phyloP scores from a whole-genome alignment of 2,888 invertebrate species.

The Eretmocerus hayati region DNA sequence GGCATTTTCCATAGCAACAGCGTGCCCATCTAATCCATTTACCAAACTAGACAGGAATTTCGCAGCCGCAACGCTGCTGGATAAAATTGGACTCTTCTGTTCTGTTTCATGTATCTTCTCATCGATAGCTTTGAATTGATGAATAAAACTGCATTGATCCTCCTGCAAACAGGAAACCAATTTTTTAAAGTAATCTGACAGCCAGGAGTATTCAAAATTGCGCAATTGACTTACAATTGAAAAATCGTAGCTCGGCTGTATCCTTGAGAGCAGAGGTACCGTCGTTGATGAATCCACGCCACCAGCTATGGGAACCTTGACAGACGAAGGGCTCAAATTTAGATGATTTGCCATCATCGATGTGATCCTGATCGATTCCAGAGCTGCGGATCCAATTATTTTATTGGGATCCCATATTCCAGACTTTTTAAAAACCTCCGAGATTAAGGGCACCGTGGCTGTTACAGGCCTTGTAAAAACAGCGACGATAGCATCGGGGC shows the following conservation, averaged over 20 bases:
- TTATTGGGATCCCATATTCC: constrained; percentile 34
- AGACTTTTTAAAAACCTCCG: constrained; percentile 32
- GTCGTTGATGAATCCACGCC: constrained; percentile 35
- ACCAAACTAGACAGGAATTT: constrained; percentile 34
- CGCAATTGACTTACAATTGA: constrained; percentile 25
- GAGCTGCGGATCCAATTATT: constrained; percentile 35
- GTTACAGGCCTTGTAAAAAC: constrained; percentile 39
- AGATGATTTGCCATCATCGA: constrained; percentile 32
- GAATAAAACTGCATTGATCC: constrained; percentile 28
- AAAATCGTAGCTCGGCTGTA: constrained; percentile 31
- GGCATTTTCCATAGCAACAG: constrained; percentile 30
- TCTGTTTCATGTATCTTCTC: constrained; percentile 24
- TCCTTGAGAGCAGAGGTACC: constrained; percentile 36
- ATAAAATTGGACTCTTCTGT: constrained; percentile 27
- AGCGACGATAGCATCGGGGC: constrained; percentile 35
- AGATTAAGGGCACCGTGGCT: constrained; percentile 34
- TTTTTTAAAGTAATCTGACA: background rate
- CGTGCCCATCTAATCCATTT: constrained; percentile 29
- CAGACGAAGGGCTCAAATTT: constrained; percentile 33
- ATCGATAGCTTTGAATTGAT: constrained; percentile 30
- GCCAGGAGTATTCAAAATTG: background rate
- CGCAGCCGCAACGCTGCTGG: constrained; percentile 31
- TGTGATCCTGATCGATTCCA: constrained; percentile 35
- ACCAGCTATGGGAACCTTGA: constrained; percentile 35
- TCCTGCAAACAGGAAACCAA: constrained; percentile 27